Percentiles rank a stretch among this genome's conserved stretches.
These are phyloP conservation scores for Nyctereutes procyonoides DNA, from an alignment of 2,113 vertebrate species.

Conservation along the genomic window DNA sequence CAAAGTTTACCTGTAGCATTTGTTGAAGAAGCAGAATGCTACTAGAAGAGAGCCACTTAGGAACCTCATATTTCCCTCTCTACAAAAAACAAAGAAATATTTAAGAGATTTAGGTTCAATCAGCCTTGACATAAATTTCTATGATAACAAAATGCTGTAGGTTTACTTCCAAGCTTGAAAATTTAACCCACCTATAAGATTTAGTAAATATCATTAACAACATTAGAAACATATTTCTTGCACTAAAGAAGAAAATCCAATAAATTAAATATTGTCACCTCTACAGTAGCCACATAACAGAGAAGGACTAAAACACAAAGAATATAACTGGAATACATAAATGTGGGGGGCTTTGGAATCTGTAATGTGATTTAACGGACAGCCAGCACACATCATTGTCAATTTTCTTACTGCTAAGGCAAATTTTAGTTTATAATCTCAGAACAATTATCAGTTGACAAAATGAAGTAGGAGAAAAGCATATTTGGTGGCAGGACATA, in stretches of 20 bases:
- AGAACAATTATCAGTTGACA: conserved; percentile 42
- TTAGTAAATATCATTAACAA: background rate
- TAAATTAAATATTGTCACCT: conserved; percentile 47
- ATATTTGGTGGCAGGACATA: background rate
- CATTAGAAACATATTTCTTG: conserved; percentile 38
- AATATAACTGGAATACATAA: background rate
- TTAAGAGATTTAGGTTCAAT: conserved; percentile 39
- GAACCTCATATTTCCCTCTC: conserved; percentile 94
- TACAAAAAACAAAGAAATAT: conserved; percentile 80
- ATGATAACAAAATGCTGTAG: conserved; percentile 33
- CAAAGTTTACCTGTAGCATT: conserved; percentile 95
- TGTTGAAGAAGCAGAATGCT: conserved; percentile 93
- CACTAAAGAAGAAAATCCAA: conserved; percentile 52
- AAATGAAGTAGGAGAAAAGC: conserved; percentile 3
- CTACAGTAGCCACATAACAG: background rate
- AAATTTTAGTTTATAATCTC: conserved; percentile 42
- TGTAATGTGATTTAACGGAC: background rate
- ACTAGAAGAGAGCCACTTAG: conserved; percentile 93
- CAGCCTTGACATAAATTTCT: conserved; percentile 48
- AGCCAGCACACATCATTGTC: background rate
- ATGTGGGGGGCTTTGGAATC: background rate
- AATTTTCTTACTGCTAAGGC: background rate
- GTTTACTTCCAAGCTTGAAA: conserved; percentile 47
- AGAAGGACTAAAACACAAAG: background rate
- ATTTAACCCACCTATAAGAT: conserved; percentile 31